Evolutionary conservation across 1,140 invertebrate species (phyloP).

Genomic region (Neodiprion lecontei): DNA sequence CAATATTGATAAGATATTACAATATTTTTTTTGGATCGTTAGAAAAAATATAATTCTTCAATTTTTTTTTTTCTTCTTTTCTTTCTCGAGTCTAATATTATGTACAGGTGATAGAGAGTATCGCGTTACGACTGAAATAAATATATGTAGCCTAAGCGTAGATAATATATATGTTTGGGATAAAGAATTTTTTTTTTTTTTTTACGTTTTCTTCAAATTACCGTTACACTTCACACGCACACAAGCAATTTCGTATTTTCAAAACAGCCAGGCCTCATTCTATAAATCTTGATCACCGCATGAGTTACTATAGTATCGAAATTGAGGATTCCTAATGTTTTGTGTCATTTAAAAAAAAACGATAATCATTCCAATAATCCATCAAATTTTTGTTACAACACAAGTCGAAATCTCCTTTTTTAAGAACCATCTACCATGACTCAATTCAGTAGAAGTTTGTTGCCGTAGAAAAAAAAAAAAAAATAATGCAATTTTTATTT

Average conservation of each 20-base stretch:
- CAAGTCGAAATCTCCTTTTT: too few species aligned
- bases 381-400: too few species aligned
- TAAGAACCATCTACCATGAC: too few species aligned
- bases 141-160: constrained; percentile 27
- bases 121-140: constrained; percentile 41
- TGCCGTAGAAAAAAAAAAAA: not conserved
- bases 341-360: too few species aligned
- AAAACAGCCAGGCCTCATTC: constrained; percentile 39
- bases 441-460: too few species aligned
- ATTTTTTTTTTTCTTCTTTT: constrained; percentile 49
- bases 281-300: not conserved
- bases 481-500: not conserved
- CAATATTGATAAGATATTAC: constrained; percentile 53
- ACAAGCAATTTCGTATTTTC: constrained; percentile 41
- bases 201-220: constrained; percentile 20
- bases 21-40: constrained; percentile 52
- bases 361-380: too few species aligned
- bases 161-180: constrained; percentile 18
- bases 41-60: constrained; percentile 63
- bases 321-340: too few species aligned
- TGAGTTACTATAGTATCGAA: not conserved
- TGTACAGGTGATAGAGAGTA: constrained; percentile 58
- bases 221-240: constrained; percentile 32
- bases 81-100: constrained; percentile 47
- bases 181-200: constrained; percentile 39